phyloP scores from a whole-genome alignment of 2,797 vertebrate genomes.

The Enteromius treurensis region DNA sequence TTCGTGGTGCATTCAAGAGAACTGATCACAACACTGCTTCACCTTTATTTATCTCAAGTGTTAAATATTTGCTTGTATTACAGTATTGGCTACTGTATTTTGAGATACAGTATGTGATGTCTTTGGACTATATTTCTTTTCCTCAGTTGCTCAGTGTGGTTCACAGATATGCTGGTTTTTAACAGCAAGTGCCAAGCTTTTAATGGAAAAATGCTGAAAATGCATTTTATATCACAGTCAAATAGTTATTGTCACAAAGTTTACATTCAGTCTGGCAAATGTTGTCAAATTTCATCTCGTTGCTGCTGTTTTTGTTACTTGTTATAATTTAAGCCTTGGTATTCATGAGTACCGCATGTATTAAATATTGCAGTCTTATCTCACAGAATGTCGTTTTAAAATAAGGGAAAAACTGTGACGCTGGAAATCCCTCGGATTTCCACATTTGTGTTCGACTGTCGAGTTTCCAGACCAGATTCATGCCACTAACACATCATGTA shows the following conservation, averaged over 20 bases:
- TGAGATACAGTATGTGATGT: neutral
- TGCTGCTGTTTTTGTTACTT: constrained; percentile 46
- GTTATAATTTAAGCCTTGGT: constrained; percentile 8
- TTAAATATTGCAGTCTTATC: constrained; percentile 18
- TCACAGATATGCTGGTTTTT: constrained; percentile 12
- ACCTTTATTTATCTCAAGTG: constrained; percentile 26
- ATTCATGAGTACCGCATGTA: constrained; percentile 2
- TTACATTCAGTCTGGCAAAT: constrained; percentile 3
- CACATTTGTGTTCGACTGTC: neutral
- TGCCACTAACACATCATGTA: neutral
- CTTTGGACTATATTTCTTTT: constrained; percentile 4
- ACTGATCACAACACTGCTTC: constrained; percentile 5
- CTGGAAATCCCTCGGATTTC: constrained; percentile 7
- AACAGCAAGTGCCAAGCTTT: constrained; percentile 44
- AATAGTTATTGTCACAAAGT: constrained; percentile 38
- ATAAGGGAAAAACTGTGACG: constrained; percentile 14
- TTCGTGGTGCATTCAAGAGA: constrained; percentile 11
- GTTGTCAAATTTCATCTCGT: neutral
- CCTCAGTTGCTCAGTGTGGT: neutral
- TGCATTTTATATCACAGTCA: constrained; percentile 39
- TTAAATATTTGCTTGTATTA: constrained; percentile 8
- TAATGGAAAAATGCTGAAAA: constrained; percentile 40
- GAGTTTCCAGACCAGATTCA: neutral
- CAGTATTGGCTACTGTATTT: constrained; percentile 15
- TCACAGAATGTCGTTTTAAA: neutral